These are phyloP conservation scores for Apodemia duryi DNA, from an alignment of 2,888 invertebrate species.

Conservation along the genomic window DNA sequence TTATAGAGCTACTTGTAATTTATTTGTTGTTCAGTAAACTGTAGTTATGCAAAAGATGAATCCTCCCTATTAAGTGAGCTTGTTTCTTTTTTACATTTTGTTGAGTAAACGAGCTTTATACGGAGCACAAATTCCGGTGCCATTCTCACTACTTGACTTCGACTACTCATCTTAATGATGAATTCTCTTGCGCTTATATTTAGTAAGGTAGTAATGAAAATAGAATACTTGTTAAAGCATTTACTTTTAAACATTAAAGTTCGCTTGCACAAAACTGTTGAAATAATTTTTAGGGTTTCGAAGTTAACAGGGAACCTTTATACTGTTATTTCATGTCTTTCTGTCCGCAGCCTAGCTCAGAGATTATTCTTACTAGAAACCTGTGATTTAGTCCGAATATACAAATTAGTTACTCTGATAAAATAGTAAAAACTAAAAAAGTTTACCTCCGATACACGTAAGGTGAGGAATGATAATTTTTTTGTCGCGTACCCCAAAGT, in stretches of 20 bases:
- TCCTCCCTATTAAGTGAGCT: not conserved
- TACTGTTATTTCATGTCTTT: too few species aligned
- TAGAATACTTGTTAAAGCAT: not conserved
- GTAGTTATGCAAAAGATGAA: constrained; percentile 2
- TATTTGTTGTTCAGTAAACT: constrained; percentile 5
- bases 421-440: too few species aligned
- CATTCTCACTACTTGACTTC: constrained; percentile 5
- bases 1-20: not conserved
- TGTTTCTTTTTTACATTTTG: not conserved
- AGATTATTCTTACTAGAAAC: too few species aligned
- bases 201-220: constrained; percentile 2
- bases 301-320: too few species aligned
- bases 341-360: too few species aligned
- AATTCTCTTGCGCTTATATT: constrained; percentile 1
- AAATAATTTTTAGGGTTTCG: too few species aligned
- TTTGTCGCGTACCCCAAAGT: too few species aligned
- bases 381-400: too few species aligned
- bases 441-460: too few species aligned
- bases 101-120: constrained; percentile 2
- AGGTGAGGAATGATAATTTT: too few species aligned
- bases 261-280: too few species aligned
- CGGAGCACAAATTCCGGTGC: constrained; percentile 7
- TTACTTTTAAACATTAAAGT: not conserved
- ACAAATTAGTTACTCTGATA: too few species aligned
- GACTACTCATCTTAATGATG: not conserved